phyloP scores from a whole-genome alignment of 2,797 vertebrate species.

The Danionella dracula region DNA sequence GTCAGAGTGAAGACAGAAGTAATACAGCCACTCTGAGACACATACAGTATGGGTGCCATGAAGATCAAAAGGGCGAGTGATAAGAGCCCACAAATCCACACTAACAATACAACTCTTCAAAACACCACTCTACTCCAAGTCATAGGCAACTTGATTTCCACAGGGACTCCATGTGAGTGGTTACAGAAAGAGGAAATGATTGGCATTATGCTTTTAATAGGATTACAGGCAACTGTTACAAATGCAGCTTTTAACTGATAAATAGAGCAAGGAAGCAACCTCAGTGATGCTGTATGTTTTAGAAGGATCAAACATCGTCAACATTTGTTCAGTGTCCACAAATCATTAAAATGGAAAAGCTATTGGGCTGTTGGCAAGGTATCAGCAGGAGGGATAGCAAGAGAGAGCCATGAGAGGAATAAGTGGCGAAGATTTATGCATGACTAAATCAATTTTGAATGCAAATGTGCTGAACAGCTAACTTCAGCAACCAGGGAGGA shows the following conservation, averaged over 20 bases:
- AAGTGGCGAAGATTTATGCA: slow-evolving; percentile 34
- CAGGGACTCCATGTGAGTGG: slow-evolving; percentile 5
- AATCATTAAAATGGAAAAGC: slow-evolving; percentile 37
- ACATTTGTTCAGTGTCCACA: slow-evolving; percentile 15
- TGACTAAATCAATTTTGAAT: slow-evolving; percentile 43
- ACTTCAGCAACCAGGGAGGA: slow-evolving; percentile 32
- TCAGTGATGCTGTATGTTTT: slow-evolving; percentile 11
- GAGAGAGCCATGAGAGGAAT: slow-evolving; percentile 8
- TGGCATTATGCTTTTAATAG: slow-evolving; percentile 25
- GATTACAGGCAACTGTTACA: slow-evolving; percentile 35
- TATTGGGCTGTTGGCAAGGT: slow-evolving; percentile 22
- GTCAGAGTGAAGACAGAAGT: slow-evolving; percentile 20
- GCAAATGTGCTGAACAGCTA: slow-evolving; percentile 33
- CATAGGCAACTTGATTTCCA: neutral
- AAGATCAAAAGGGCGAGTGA: slow-evolving; percentile 16
- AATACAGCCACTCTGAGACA: slow-evolving; percentile 2
- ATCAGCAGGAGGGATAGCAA: slow-evolving; percentile 17
- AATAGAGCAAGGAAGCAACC: slow-evolving; percentile 22
- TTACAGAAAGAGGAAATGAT: slow-evolving; percentile 8
- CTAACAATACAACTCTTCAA: slow-evolving; percentile 11
- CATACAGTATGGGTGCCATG: neutral
- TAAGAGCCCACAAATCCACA: slow-evolving; percentile 9
- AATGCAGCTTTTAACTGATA: slow-evolving; percentile 29
- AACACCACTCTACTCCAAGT: neutral
- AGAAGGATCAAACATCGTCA: slow-evolving; percentile 31